Evolutionary conservation across 2,113 vertebrate species (phyloP).

Genomic region (Lycocorax pyrrhopterus): DNA sequence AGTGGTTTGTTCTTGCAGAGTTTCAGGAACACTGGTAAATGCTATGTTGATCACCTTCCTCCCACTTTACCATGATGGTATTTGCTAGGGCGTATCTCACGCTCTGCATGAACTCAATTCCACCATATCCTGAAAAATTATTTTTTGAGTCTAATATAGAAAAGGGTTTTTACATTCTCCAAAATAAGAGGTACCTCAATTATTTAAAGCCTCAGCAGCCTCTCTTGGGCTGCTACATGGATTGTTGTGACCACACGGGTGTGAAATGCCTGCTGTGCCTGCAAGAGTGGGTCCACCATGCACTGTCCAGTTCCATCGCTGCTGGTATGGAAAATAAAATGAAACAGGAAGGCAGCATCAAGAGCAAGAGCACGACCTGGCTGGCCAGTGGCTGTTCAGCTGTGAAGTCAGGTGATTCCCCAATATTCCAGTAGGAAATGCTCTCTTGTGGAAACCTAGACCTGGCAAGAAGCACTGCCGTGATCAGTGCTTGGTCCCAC

Average conservation of each 20-base stretch:
- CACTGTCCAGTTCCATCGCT: background rate
- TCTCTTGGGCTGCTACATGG: background rate
- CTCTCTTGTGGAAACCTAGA: background rate
- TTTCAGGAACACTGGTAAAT: background rate
- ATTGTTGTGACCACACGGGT: background rate
- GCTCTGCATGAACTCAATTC: background rate
- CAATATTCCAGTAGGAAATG: background rate
- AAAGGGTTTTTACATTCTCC: background rate
- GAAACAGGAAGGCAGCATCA: background rate
- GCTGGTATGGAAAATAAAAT: background rate
- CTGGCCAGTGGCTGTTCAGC: background rate
- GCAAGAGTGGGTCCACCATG: background rate
- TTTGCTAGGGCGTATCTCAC: background rate
- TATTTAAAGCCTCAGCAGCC: background rate
- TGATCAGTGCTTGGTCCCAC: background rate
- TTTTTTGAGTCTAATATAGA: background rate
- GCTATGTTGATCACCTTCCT: accelerated
- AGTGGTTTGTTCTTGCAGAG: background rate
- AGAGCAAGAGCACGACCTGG: background rate
- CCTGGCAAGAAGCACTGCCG: background rate
- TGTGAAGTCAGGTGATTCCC: background rate
- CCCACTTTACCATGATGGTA: background rate
- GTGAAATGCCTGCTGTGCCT: background rate
- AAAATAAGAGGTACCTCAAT: background rate
- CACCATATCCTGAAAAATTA: background rate